These are phyloP conservation scores for Dipodomys spectabilis DNA, from an alignment of 2,113 vertebrate species.

Conservation along the genomic window DNA sequence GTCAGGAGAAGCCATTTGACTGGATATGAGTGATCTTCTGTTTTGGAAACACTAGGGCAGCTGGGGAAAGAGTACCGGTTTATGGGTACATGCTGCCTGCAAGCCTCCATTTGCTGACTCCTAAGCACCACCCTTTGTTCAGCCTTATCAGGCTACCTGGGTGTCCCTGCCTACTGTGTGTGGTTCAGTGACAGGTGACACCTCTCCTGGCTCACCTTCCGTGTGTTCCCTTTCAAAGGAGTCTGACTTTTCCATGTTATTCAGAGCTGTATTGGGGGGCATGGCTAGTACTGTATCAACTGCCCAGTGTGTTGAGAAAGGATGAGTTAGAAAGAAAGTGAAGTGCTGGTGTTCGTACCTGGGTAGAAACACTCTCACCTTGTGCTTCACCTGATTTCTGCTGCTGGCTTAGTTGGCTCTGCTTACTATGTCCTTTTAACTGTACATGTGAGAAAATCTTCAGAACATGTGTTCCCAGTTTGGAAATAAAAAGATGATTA, in stretches of 20 bases:
- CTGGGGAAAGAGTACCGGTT: background rate
- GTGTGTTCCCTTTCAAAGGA: background rate
- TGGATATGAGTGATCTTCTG: background rate
- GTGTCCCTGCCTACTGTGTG: background rate
- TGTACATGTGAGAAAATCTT: background rate
- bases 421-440: conserved; percentile 5
- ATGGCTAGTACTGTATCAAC: background rate
- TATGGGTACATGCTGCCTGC: background rate
- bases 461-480: background rate
- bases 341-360: fast-evolving
- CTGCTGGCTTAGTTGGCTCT: background rate
- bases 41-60: background rate
- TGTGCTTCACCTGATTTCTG: background rate
- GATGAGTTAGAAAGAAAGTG: background rate
- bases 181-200: background rate
- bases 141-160: no score
- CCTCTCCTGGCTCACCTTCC: background rate
- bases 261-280: background rate
- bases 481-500: conserved; percentile 4
- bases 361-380: background rate
- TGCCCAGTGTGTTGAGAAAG: background rate
- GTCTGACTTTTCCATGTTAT: background rate
- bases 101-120: background rate
- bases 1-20: background rate
- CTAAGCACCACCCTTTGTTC: no score